Conservation (phyloP, 2,113 vertebrate species). For the Scortum barcoo region DNA sequence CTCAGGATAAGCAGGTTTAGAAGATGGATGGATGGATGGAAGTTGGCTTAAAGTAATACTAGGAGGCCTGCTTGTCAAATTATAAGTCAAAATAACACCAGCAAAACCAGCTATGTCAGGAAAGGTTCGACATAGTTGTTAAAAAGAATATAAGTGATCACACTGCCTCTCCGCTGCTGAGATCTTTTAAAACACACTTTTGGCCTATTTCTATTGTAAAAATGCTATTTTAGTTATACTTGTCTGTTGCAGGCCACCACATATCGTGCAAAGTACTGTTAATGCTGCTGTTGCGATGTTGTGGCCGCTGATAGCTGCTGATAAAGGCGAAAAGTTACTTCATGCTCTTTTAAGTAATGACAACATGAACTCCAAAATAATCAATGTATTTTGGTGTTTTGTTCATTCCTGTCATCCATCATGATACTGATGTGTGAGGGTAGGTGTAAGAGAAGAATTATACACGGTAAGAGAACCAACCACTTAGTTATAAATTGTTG, state of each 20-base stretch:
- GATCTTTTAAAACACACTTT: conserved; percentile 8
- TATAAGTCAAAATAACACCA: neutral
- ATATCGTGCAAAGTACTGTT: neutral
- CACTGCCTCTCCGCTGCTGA: neutral
- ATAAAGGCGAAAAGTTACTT: neutral
- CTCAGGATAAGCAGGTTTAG: too few relatives aligned
- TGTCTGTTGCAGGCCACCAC: too few relatives aligned
- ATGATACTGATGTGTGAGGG: neutral
- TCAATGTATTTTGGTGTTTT: neutral
- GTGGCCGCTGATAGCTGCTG: neutral
- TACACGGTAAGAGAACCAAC: neutral
- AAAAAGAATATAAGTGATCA: neutral
- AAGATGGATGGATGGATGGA: too few relatives aligned
- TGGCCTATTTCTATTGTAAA: neutral
- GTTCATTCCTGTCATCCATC: conserved; percentile 2
- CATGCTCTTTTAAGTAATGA: neutral
- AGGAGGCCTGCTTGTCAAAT: neutral
- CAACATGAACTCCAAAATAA: neutral
- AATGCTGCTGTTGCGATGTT: neutral
- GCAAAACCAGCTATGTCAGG: neutral
- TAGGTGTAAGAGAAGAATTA: neutral
- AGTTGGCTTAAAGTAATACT: neutral
- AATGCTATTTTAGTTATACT: neutral
- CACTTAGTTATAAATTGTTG: neutral
- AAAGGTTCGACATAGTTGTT: neutral